A percentile compares a stretch with the other conserved stretches of the same genome.
Conservation (phyloP, 1,140 invertebrate species). For the Heterodera schachtii region DNA sequence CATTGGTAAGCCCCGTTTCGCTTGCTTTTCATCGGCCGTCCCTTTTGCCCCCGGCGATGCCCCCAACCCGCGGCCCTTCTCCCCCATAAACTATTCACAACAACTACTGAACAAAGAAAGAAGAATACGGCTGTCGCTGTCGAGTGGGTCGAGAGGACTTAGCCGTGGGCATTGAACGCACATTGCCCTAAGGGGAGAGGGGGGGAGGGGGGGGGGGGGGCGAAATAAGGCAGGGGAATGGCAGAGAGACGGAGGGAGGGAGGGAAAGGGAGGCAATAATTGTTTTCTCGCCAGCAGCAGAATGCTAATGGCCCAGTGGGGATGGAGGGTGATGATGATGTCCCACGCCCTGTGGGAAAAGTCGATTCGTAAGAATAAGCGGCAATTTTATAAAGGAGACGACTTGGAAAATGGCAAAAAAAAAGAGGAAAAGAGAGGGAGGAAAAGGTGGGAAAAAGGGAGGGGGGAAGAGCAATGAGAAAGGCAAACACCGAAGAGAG, state of each 20-base stretch:
- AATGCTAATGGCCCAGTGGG: slow-evolving; percentile 9
- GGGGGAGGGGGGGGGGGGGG: too few relatives aligned
- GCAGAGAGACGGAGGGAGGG: not conserved
- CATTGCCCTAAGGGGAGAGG: not conserved
- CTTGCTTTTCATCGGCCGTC: not conserved
- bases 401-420: slow-evolving; percentile 11
- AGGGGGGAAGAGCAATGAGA: not conserved
- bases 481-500: not conserved
- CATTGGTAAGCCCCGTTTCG: not conserved
- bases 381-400: not conserved
- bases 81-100: not conserved
- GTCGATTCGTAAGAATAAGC: not conserved
- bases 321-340: not conserved
- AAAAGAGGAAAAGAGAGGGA: not conserved
- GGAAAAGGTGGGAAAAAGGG: not conserved
- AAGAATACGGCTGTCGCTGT: not conserved
- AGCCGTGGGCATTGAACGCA: not conserved
- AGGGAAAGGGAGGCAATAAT: slow-evolving; percentile 7
- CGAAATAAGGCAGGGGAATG: not conserved
- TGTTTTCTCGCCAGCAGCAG: slow-evolving; percentile 18
- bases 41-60: too few relatives aligned
- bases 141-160: not conserved
- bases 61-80: too few relatives aligned
- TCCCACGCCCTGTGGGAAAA: slow-evolving; percentile 3
- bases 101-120: not conserved